Percentiles rank a stretch among this genome's conserved stretches.
These are phyloP conservation scores for Lagopus leucura DNA, from an alignment of 2,113 vertebrate species.

Conservation along the genomic window DNA sequence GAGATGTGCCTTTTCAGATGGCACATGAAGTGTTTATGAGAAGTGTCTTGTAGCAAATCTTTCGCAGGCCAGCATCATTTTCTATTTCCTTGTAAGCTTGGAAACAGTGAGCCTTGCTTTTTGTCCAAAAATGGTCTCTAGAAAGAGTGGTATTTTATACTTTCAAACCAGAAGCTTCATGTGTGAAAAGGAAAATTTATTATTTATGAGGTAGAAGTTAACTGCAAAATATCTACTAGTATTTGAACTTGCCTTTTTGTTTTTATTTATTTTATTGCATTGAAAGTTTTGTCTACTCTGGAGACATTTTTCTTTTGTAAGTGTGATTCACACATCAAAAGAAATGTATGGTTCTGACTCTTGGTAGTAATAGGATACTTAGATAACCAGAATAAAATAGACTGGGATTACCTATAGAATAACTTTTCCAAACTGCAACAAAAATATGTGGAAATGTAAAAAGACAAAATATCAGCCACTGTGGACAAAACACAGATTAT, in stretches of 20 bases:
- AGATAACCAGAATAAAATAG: not conserved
- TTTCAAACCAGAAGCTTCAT: not conserved
- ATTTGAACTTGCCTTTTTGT: not conserved
- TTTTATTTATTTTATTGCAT: not conserved
- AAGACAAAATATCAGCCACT: not conserved
- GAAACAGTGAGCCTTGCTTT: not conserved
- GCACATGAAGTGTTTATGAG: not conserved
- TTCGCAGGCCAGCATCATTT: not conserved
- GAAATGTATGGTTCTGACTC: not conserved
- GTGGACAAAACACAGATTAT: not conserved
- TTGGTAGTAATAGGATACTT: not conserved
- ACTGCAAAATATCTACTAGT: not conserved
- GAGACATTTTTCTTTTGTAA: not conserved
- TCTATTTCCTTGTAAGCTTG: not conserved
- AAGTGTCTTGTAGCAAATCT: not conserved
- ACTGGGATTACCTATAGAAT: not conserved
- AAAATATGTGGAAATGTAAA: not conserved
- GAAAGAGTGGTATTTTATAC: not conserved
- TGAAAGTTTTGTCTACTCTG: not conserved
- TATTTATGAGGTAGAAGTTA: not conserved
- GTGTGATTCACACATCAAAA: not conserved
- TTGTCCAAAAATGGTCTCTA: not conserved
- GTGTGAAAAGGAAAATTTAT: not conserved
- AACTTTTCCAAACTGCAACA: not conserved
- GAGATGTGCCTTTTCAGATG: not conserved